These are phyloP conservation scores for Nomada ferruginata DNA, from an alignment of 2,888 invertebrate species.

Conservation along the genomic window DNA sequence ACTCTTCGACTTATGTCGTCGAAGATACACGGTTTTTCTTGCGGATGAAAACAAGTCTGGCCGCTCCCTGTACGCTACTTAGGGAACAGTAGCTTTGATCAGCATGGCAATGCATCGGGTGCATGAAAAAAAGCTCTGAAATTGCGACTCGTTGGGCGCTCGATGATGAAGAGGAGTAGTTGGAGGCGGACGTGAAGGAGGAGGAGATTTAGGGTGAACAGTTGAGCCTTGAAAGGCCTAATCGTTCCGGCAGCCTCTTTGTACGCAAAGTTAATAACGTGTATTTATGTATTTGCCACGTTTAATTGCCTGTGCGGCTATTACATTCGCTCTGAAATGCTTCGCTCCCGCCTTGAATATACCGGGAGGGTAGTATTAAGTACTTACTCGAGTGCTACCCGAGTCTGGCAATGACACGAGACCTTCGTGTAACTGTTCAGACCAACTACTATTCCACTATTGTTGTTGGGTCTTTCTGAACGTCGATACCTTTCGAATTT, in stretches of 20 bases:
- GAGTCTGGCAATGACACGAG: constrained; percentile 61
- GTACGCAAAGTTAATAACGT: constrained; percentile 80
- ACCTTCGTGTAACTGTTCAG: constrained; percentile 34
- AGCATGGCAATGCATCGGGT: constrained; percentile 59
- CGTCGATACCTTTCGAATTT: constrained; percentile 26
- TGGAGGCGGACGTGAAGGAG: constrained; percentile 26
- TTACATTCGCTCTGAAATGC: constrained; percentile 69
- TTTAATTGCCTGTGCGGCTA: constrained; percentile 77
- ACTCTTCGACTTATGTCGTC: constrained; percentile 41
- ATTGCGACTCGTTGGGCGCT: constrained; percentile 68
- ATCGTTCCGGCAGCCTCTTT: constrained; percentile 76
- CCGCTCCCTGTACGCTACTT: constrained; percentile 43
- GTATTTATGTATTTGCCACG: constrained; percentile 81
- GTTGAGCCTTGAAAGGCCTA: constrained; percentile 76
- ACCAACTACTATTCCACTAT: constrained; percentile 6
- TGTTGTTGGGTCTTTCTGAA: constrained; percentile 1
- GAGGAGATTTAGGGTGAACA: constrained; percentile 65
- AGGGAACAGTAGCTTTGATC: constrained; percentile 63
- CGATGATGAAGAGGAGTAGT: constrained; percentile 4
- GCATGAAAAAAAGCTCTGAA: constrained; percentile 71
- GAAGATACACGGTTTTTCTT: constrained; percentile 50
- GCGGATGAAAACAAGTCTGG: constrained; percentile 39
- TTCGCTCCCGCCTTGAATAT: constrained; percentile 63
- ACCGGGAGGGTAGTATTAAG: constrained; percentile 66
- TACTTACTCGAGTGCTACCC: constrained; percentile 58